Conservation (phyloP, 2,888 invertebrate species). For the Acanthococcus lagerstroemiae region DNA sequence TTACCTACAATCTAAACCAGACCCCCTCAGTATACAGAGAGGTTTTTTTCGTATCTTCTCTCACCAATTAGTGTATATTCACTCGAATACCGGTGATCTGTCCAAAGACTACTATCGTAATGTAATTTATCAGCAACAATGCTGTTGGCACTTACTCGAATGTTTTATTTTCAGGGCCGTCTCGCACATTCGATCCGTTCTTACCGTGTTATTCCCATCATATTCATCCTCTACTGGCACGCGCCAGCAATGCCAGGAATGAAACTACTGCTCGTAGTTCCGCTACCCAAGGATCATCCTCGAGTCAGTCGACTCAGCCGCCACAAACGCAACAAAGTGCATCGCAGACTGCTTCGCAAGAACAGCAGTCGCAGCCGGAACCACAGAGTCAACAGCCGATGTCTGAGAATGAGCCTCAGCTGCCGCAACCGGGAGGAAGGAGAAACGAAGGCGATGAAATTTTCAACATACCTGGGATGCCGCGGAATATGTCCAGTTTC, state of each 20-base stretch:
- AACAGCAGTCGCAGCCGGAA: no score
- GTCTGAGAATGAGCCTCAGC: no score
- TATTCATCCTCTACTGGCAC: constrained; percentile 42
- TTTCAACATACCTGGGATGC: background rate
- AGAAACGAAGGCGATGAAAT: no score
- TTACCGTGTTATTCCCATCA: constrained; percentile 64
- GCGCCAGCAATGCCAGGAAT: constrained; percentile 4
- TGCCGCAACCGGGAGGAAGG: no score
- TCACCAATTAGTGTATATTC: no score
- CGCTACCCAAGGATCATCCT: background rate
- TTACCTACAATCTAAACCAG: no score
- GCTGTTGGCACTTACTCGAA: background rate
- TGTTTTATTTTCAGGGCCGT: constrained; percentile 1
- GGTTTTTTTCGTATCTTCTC: background rate
- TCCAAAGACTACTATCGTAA: no score
- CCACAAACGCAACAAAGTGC: background rate
- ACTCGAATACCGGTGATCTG: no score
- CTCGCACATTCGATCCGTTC: constrained; percentile 51
- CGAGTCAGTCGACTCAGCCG: constrained; percentile 3
- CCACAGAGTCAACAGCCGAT: no score
- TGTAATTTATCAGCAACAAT: background rate
- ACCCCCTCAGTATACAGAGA: background rate
- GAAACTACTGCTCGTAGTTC: background rate
- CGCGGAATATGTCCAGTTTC: constrained; percentile 1
- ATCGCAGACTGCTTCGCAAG: background rate